These are phyloP conservation scores for Phrynosoma platyrhinos DNA, from an alignment of 2,113 vertebrate genomes.

Conservation along the genomic window DNA sequence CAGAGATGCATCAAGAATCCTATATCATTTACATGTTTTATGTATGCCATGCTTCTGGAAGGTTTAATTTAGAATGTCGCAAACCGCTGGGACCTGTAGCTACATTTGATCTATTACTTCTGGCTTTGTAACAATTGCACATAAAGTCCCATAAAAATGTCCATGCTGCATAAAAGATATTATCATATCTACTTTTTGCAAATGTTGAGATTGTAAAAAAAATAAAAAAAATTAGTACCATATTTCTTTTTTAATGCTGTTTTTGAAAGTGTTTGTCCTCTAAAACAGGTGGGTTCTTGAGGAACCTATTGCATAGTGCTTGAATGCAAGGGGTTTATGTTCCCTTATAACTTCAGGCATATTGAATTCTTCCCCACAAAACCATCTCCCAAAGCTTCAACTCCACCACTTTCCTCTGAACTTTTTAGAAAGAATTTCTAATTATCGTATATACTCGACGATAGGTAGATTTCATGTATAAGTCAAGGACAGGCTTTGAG, in stretches of 20 bases:
- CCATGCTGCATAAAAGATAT: neutral
- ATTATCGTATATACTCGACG: too few species aligned
- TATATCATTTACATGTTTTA: neutral
- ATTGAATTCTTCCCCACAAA: neutral
- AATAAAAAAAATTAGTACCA: neutral
- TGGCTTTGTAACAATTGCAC: neutral
- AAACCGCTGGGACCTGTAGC: conserved; percentile 32
- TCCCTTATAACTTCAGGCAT: neutral
- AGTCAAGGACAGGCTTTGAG: too few species aligned
- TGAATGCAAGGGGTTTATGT: neutral
- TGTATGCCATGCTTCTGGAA: neutral
- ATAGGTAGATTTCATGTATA: too few species aligned
- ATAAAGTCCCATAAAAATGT: neutral
- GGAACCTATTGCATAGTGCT: neutral
- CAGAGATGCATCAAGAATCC: conserved; percentile 5
- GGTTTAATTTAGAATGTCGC: conserved; percentile 5
- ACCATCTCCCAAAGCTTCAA: neutral
- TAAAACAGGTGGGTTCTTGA: neutral
- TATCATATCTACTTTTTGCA: neutral
- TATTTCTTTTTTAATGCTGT: neutral
- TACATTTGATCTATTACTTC: conserved; percentile 15
- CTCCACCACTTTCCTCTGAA: neutral
- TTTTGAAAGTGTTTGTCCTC: conserved; percentile 8
- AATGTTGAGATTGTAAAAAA: conserved; percentile 15
- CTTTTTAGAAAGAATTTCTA: neutral